phyloP scores from a whole-genome alignment of 2,113 vertebrate species.

The Formicarius rufipectus region DNA sequence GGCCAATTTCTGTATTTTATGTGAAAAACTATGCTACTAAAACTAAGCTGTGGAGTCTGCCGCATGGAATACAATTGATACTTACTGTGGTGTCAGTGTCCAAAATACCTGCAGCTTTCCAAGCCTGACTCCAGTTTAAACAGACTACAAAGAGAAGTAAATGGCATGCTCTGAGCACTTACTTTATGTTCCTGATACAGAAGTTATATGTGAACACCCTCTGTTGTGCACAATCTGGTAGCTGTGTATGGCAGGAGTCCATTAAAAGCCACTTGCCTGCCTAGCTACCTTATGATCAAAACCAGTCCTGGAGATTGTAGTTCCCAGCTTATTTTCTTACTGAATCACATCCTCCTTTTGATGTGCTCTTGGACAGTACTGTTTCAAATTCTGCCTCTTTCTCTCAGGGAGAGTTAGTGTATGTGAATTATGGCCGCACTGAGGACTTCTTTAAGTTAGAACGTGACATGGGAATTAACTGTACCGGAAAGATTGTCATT shows the following conservation, averaged over 20 bases:
- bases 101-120: background rate
- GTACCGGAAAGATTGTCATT: conserved; percentile 90
- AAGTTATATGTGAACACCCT: background rate
- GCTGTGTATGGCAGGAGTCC: background rate
- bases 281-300: background rate
- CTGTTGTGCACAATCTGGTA: background rate
- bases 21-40: background rate
- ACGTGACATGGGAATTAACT: conserved; percentile 83
- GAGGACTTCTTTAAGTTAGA: conserved; percentile 89
- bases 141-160: background rate
- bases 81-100: background rate
- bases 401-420: conserved; percentile 88
- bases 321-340: background rate
- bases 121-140: background rate
- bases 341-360: background rate
- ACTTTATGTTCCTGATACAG: background rate
- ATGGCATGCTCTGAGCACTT: background rate
- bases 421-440: conserved; percentile 91
- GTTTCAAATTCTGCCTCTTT: background rate
- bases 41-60: background rate
- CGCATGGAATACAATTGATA: background rate
- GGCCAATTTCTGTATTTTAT: background rate
- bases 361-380: background rate
- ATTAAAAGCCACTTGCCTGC: background rate
- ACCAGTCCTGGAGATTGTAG: background rate